Evolutionary conservation across 2,888 invertebrate species (phyloP), one percentile per base, ranked within the genome.

Genomic region (Onthophagus sagittarius): DNA sequence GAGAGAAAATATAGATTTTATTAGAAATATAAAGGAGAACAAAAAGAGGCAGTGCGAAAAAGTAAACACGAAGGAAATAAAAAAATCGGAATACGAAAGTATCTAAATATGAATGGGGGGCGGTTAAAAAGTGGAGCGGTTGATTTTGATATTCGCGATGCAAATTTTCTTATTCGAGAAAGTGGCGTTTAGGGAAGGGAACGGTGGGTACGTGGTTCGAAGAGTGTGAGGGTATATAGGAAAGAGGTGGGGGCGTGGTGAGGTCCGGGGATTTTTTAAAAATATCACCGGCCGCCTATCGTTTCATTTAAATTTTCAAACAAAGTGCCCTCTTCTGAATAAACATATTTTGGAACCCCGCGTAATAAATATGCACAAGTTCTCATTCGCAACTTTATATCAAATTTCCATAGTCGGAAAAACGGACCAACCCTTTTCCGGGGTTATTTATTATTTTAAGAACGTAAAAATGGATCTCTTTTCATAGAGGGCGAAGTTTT

Each of bases 311-410:
- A 83, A 83, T 82, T 82, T 82, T 78, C 78, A 74, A 76, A 78
- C 80, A 81, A 83, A 81, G 81, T 81, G 75, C 79, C 80, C 81
- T 79, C 82, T 81, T 82, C 82, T 83, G 83, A 84, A 84, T 83
- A 84, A 84, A 83, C 83, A 83, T 82, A 81, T 83, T 83, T 82
- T 79, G 76, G 53, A 75, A 80, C 63, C 70, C 72, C 73, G 75
- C 74, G 79, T 82, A 82, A 83, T 84, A 83, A 83, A 83, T 83
- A 84, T 83, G 82, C 83, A 81, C 80, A 82, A 81, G 80, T 82
- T 80, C 80, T 78, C 75, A 83, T 83, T 83, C 82, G 77, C 80
- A 79, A 84, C 83, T 84, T 83, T 83, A 81, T 82, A 82, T 82
- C 81, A 82, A 82, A 82, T 82, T 53, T 53, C 39, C 39, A 53